phyloP scores from a whole-genome alignment of 1,140 invertebrate genomes.

The Meloidogyne floridensis region DNA sequence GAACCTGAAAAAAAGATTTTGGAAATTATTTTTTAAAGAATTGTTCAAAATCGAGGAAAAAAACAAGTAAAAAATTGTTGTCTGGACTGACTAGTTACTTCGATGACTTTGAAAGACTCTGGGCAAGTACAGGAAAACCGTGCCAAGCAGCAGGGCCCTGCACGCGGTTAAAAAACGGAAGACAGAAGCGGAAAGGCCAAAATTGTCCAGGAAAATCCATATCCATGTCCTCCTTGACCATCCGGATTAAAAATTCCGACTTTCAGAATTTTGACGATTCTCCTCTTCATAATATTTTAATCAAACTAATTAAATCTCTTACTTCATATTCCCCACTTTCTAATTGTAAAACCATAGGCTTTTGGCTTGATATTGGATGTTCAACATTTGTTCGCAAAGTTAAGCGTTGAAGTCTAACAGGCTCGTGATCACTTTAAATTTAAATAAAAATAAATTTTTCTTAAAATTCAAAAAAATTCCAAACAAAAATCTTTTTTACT shows the following conservation, averaged over 20 bases:
- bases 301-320: constrained; percentile 1
- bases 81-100: no score
- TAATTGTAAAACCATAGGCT: constrained; percentile 55
- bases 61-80: no score
- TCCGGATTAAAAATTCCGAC: no score
- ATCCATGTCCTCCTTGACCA: no score
- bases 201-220: no score
- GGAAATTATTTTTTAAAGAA: neutral
- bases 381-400: constrained; percentile 40
- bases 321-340: constrained; percentile 50
- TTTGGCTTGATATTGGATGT: constrained; percentile 41
- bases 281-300: neutral
- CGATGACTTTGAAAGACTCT: no score
- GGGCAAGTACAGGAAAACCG: no score
- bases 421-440: constrained; percentile 57
- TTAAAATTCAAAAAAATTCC: neutral
- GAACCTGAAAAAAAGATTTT: constrained; percentile 31
- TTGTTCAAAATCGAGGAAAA: no score
- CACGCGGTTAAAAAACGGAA: no score
- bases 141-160: no score
- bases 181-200: no score
- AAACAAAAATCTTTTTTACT: neutral
- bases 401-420: constrained; percentile 52
- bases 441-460: neutral
- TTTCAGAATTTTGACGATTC: no score